Conservation (phyloP, 1,140 invertebrate species). For the Drosophila bocki region DNA sequence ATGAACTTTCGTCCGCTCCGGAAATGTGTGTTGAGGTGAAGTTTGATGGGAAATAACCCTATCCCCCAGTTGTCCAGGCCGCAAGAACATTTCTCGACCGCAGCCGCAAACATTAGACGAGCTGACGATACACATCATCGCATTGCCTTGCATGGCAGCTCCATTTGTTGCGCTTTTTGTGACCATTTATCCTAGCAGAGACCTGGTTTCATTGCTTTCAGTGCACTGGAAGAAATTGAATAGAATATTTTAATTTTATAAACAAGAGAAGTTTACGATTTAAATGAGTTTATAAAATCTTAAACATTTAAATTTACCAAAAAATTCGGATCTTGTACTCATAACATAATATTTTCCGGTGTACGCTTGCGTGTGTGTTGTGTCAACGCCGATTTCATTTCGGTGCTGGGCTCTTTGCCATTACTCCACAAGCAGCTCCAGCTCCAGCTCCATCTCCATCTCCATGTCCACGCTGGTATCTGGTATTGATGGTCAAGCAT, state of each 20-base stretch:
- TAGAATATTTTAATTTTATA: not conserved
- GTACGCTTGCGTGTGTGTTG: conserved; percentile 28
- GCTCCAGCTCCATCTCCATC: conserved; percentile 10
- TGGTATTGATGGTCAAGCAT: conserved; percentile 73
- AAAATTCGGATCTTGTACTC: not conserved
- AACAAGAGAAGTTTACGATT: not conserved
- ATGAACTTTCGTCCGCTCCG: conserved; percentile 45
- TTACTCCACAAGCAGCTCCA: conserved; percentile 12
- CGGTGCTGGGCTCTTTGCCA: conserved; percentile 29
- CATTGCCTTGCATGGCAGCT: conserved; percentile 37
- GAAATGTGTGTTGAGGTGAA: conserved; percentile 43
- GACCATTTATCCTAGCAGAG: conserved; percentile 48
- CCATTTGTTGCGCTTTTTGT: conserved; percentile 59
- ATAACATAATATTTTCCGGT: not conserved
- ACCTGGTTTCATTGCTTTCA: not conserved
- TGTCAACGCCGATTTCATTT: conserved; percentile 66
- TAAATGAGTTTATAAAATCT: not conserved
- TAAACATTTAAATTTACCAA: not conserved
- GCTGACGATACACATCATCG: conserved; percentile 57
- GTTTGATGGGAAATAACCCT: conserved; percentile 14
- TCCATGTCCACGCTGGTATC: conserved; percentile 40
- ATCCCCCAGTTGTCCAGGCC: conserved; percentile 24
- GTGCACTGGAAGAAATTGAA: not conserved
- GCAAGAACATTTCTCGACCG: conserved; percentile 50
- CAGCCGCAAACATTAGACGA: conserved; percentile 69